Percentiles rank a stretch among this genome's conserved stretches.
Evolutionary conservation across 2,797 vertebrate genomes (phyloP).

Genomic region (Lepus townsendii): DNA sequence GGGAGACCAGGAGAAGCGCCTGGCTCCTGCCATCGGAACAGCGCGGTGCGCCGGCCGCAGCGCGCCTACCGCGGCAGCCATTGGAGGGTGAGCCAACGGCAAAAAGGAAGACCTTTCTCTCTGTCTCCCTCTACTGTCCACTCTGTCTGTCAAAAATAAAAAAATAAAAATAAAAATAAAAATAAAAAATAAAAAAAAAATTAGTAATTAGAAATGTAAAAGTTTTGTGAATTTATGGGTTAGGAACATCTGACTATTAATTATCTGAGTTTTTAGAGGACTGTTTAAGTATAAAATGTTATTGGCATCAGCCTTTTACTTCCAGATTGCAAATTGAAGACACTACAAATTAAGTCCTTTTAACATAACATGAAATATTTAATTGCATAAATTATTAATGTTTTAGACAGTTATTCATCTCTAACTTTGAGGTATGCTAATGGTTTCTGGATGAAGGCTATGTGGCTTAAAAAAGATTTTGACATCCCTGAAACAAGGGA

Average conservation of each 20-base stretch:
- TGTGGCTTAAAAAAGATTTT: conserved; percentile 57
- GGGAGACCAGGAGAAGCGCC: no score
- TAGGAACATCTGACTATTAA: conserved; percentile 58
- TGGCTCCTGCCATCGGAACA: no score
- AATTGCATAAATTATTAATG: conserved; percentile 53
- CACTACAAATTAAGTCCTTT: conserved; percentile 69
- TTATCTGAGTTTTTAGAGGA: conserved; percentile 41
- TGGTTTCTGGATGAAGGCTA: conserved; percentile 46
- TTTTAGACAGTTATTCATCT: conserved; percentile 49
- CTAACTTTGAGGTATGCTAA: conserved; percentile 4
- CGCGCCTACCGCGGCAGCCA: no score
- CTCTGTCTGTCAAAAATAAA: no score
- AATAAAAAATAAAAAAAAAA: neutral
- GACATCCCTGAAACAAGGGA: neutral
- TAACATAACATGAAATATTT: conserved; percentile 62
- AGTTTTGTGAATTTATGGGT: neutral
- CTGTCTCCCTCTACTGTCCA: no score
- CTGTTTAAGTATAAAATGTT: conserved; percentile 24
- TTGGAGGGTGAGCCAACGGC: no score
- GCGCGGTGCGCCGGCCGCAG: no score
- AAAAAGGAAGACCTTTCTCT: no score
- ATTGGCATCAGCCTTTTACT: neutral
- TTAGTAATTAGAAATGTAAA: conserved; percentile 22
- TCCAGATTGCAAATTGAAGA: conserved; percentile 38
- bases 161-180: no score